These are phyloP conservation scores for Diachasma alloeum DNA, from an alignment of 1,140 invertebrate genomes.

Conservation along the genomic window DNA sequence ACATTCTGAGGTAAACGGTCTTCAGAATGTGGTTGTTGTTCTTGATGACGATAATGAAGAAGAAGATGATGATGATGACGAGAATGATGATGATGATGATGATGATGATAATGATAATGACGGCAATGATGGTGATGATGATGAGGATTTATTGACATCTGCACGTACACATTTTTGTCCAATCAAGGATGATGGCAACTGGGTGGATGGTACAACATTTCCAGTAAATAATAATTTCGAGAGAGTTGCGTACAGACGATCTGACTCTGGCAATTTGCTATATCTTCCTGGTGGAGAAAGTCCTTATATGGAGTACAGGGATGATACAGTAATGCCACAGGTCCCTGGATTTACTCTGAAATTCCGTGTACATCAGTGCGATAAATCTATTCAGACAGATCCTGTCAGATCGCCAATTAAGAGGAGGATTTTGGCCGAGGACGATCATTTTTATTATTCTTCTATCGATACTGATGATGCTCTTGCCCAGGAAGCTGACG, in stretches of 20 bases:
- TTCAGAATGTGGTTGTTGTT: too few species aligned
- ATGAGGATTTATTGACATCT: constrained; percentile 77
- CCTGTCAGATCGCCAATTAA: constrained; percentile 58
- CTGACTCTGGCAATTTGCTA: constrained; percentile 56
- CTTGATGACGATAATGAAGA: not conserved
- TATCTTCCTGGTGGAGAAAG: constrained; percentile 62
- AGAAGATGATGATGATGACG: not conserved
- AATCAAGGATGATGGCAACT: constrained; percentile 69
- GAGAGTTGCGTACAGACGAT: constrained; percentile 62
- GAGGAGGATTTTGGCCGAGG: constrained; percentile 55
- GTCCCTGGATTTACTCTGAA: constrained; percentile 61
- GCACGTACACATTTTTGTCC: constrained; percentile 79
- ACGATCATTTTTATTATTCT: constrained; percentile 54
- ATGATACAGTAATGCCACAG: constrained; percentile 39
- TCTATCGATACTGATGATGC: constrained; percentile 45
- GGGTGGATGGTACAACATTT: constrained; percentile 74
- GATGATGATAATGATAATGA: not conserved
- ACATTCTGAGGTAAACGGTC: not conserved
- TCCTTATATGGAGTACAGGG: constrained; percentile 68
- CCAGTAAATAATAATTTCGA: constrained; percentile 73
- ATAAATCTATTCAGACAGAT: constrained; percentile 70
- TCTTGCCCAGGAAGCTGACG: constrained; percentile 39
- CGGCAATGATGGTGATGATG: constrained; percentile 49
- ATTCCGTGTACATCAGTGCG: constrained; percentile 66
- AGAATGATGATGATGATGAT: not conserved